Evolutionary conservation across 2,888 invertebrate species (phyloP).

Genomic region (Latrodectus elegans): DNA sequence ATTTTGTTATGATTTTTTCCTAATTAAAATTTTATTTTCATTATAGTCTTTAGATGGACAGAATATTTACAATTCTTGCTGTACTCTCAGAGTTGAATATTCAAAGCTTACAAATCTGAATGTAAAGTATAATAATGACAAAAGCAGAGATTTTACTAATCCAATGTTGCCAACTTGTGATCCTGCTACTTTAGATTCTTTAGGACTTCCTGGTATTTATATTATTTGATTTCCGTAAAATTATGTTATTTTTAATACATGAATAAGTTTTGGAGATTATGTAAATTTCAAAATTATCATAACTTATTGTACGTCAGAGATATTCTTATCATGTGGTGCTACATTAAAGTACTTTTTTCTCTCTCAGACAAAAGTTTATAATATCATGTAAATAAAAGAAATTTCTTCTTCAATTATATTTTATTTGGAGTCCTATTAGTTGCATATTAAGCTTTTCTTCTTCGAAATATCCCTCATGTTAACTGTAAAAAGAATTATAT

Average conservation of each 20-base stretch:
- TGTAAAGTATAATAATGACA: conserved; percentile 99
- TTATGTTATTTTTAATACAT: neutral
- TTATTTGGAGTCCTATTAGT: too few species aligned
- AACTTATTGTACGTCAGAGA: too few species aligned
- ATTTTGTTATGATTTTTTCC: neutral
- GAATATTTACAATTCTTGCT: conserved; percentile 99
- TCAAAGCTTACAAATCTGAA: conserved; percentile 98
- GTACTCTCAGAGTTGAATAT: conserved; percentile 98
- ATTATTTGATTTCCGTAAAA: neutral
- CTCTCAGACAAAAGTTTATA: too few species aligned
- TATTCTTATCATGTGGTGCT: too few species aligned
- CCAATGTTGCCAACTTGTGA: conserved; percentile 97
- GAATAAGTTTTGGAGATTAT: too few species aligned
- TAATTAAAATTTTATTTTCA: conserved; percentile 5
- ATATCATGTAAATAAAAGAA: too few species aligned
- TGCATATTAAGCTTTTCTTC: too few species aligned
- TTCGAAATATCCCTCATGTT: too few species aligned
- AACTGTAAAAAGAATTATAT: too few species aligned
- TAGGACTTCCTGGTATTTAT: conserved; percentile 67
- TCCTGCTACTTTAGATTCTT: conserved; percentile 73
- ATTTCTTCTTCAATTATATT: too few species aligned
- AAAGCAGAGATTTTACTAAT: conserved; percentile 99
- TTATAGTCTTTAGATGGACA: conserved; percentile 94
- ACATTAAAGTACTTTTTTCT: too few species aligned
- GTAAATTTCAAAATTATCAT: too few species aligned